Evolutionary conservation across 2,113 vertebrate species (phyloP).

Genomic region (Crotalus helleri): DNA sequence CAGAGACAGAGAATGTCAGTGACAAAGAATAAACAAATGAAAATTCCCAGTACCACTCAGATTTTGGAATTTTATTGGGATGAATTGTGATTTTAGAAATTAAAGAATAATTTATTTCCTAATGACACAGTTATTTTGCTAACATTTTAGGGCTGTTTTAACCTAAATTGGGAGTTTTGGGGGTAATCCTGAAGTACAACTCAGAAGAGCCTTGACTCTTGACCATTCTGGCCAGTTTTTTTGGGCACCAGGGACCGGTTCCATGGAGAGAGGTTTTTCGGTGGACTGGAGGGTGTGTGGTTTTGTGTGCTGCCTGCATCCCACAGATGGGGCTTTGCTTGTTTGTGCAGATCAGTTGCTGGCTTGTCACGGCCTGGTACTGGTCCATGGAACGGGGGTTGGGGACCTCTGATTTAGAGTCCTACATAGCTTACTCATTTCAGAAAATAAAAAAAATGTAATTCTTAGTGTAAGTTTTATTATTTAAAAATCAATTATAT

Average conservation of each 20-base stretch:
- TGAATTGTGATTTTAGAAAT: not conserved
- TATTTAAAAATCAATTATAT: not conserved
- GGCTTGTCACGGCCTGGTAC: too few relatives aligned
- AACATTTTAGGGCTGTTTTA: not conserved
- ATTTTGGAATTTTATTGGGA: not conserved
- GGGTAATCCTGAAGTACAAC: not conserved
- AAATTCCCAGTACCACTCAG: not conserved
- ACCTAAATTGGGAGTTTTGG: not conserved
- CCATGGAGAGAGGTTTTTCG: too few relatives aligned
- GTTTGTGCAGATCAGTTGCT: too few relatives aligned
- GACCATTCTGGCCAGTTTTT: not conserved
- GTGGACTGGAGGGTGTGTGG: too few relatives aligned
- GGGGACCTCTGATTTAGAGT: not conserved
- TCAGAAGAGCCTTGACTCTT: not conserved
- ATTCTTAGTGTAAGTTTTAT: not conserved
- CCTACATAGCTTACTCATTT: not conserved
- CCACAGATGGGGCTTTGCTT: too few relatives aligned
- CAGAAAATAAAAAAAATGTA: not conserved
- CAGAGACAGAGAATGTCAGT: not conserved
- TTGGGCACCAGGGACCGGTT: too few relatives aligned
- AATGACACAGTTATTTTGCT: not conserved
- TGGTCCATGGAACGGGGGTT: too few relatives aligned
- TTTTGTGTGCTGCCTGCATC: too few relatives aligned
- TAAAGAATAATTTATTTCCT: not conserved
- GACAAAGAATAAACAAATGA: not conserved